Base-by-base conservation (phyloP, 2,888 invertebrate species). In the Pteria penguin region DNA sequence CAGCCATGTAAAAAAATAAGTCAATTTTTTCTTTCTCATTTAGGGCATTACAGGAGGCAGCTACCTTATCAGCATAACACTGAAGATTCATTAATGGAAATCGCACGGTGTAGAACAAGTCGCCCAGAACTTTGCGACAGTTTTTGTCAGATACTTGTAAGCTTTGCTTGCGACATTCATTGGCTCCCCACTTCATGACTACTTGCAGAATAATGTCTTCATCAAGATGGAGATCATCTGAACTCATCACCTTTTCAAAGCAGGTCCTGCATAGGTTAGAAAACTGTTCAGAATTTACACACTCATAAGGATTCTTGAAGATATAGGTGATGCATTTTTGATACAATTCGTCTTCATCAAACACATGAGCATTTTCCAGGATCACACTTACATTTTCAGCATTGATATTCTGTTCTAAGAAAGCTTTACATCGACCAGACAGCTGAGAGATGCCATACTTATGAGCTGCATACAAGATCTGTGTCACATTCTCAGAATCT, bases 161-260 rank as follows among this genome's bases (percentile, higher is more conserved):
- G 4, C 82, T 82, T n/a, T 85, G 79, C 14, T 84, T 79, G 54
- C 84, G 66, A 73, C 89, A 89, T 69, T 88, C 84, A 11, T 76
- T 67, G 32, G 83, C 83, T 4, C 88, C 82, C 89, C 90, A 90
- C 8, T 63, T 29, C 5, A 83, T 54, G 60, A 83, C 79, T 14
- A 82, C 84, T 54, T 82, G 82, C 71, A 82, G 87, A 2, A 88
- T 77, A 5, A 74, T 74, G 24, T 82, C 78, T 80, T 89, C 89
- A 5, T 94, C 93, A 5, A 96, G 93, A 76, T 94, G 93, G 61
- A 97, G 91, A 2, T 95, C 95, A 82, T 96, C 95, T 4, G 96
- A 94, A 68, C 93, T 93, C 0, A 95, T 93, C 66, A 96, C 94
- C 45, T 94, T 93, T 2, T 94, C 92, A 32, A 96, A 92, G 82